A percentile compares a stretch with the other conserved stretches of the same genome.
These are phyloP conservation scores for Orientallactaga sibirica DNA, from an alignment of 2,797 vertebrate genomes.

Conservation along the genomic window DNA sequence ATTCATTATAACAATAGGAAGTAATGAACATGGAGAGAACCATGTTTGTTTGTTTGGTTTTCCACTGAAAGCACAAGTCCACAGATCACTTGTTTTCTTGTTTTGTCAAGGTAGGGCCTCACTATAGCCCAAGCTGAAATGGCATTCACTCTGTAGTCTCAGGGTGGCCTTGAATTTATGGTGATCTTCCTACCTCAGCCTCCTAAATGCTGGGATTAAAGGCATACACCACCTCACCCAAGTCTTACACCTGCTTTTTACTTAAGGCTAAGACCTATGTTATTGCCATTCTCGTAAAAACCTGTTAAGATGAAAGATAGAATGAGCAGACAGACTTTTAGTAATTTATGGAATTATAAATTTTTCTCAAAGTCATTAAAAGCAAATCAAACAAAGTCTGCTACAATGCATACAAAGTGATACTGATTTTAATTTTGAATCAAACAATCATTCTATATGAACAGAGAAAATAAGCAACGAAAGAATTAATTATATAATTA, in stretches of 20 bases:
- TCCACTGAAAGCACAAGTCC: neutral
- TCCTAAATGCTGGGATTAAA: no score
- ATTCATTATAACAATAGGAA: neutral
- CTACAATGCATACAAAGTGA: neutral
- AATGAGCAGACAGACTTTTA: neutral
- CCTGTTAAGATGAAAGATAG: neutral
- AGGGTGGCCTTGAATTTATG: no score
- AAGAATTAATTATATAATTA: neutral
- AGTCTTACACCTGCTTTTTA: neutral
- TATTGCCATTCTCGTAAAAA: neutral
- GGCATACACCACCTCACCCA: no score
- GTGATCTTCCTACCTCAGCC: no score
- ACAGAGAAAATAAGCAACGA: neutral
- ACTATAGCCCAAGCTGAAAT: no score
- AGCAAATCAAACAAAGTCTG: neutral
- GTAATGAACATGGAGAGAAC: neutral
- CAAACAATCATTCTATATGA: neutral
- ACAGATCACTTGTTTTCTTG: neutral
- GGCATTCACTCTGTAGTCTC: no score
- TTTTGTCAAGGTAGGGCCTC: no score
- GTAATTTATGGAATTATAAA: neutral
- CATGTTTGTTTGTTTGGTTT: neutral
- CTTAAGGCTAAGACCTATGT: neutral
- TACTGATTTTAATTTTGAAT: slow-evolving; percentile 23
- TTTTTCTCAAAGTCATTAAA: neutral